Percentiles rank a stretch among this genome's conserved stretches.
These are phyloP conservation scores for Steatornis caripensis DNA, from an alignment of 2,113 vertebrate species.

Conservation along the genomic window DNA sequence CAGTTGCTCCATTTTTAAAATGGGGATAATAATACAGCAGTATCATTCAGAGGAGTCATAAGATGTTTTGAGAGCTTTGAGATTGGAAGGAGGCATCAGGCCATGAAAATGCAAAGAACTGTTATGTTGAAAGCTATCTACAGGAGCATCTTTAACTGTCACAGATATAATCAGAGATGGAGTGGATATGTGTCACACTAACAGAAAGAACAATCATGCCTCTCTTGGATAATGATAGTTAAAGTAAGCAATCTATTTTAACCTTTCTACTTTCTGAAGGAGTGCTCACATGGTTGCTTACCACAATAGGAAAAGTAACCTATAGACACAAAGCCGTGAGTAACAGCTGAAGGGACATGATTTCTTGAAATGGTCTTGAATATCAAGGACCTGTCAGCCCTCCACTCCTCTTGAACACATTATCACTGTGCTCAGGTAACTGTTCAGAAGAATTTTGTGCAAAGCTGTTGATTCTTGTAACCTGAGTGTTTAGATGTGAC, in stretches of 20 bases:
- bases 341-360: rapidly evolving
- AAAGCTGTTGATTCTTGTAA: not conserved
- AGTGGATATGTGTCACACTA: not conserved
- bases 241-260: not conserved
- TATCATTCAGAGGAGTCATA: not conserved
- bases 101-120: not conserved
- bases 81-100: not conserved
- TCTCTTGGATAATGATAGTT: not conserved
- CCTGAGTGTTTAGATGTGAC: not conserved
- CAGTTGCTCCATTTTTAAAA: not conserved
- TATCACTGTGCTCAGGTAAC: not conserved
- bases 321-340: not conserved
- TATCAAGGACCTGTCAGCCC: not conserved
- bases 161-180: not conserved
- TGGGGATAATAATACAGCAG: not conserved
- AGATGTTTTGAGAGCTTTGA: not conserved
- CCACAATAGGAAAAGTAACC: not conserved
- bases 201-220: not conserved
- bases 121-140: not conserved
- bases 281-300: not conserved
- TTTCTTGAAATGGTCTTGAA: not conserved
- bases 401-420: not conserved
- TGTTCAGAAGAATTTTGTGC: not conserved
- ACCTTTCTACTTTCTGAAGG: not conserved
- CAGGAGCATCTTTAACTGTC: not conserved